Evolutionary conservation across 2,888 invertebrate genomes (phyloP).

Genomic region (Hemaris fuciformis): DNA sequence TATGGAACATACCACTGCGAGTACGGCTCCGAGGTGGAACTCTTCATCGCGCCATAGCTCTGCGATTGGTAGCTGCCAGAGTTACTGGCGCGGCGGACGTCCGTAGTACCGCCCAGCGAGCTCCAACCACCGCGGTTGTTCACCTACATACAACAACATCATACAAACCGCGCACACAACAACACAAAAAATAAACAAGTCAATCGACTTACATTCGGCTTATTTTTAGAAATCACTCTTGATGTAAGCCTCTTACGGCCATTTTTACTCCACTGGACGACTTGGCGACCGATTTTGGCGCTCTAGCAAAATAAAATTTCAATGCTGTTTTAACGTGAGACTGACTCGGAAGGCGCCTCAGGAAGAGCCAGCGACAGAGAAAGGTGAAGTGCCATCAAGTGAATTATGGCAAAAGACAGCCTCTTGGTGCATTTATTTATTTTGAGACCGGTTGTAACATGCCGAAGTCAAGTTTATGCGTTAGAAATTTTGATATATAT

Average conservation of each 20-base stretch:
- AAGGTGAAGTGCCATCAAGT: no score
- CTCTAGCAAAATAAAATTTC: background rate
- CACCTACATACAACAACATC: slow-evolving; percentile 52
- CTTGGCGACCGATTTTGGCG: background rate
- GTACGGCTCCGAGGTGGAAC: slow-evolving; percentile 70
- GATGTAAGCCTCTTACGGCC: background rate
- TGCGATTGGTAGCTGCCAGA: slow-evolving; percentile 52
- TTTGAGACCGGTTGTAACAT: no score
- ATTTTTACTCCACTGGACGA: background rate
- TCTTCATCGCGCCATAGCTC: slow-evolving; percentile 74
- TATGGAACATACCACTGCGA: slow-evolving; percentile 70
- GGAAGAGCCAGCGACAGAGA: no score
- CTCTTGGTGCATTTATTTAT: no score
- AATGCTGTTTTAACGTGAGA: background rate
- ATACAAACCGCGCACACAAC: no score
- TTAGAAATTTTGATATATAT: no score
- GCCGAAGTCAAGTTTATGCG: no score
- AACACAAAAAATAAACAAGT: slow-evolving; percentile 1
- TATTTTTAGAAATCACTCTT: background rate
- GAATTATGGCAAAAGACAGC: no score
- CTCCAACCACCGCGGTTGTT: slow-evolving; percentile 74
- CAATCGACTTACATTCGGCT: background rate
- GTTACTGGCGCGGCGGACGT: slow-evolving; percentile 58
- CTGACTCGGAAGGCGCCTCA: no score
- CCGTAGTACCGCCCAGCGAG: slow-evolving; percentile 57